Evolutionary conservation across 2,113 vertebrate genomes (phyloP).

Genomic region (Ranitomeya imitator): DNA sequence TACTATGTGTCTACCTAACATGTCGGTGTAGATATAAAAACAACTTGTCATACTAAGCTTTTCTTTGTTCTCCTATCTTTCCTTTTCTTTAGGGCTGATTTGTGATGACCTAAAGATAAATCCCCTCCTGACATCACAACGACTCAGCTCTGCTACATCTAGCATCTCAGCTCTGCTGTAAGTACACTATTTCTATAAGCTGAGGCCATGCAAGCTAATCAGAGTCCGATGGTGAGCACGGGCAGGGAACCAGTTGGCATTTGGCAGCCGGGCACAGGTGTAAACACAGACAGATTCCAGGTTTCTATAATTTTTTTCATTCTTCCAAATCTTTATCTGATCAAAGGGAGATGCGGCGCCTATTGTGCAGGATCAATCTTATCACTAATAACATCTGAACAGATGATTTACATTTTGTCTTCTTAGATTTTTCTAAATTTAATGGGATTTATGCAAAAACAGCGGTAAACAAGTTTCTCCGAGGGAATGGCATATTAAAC

Average conservation of each 20-base stretch:
- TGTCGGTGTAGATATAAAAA: no score
- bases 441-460: conserved; percentile 31
- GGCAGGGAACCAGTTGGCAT: background rate
- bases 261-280: background rate
- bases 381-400: conserved; percentile 27
- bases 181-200: no score
- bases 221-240: background rate
- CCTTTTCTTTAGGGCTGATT: background rate
- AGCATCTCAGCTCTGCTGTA: background rate
- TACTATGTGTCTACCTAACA: no score
- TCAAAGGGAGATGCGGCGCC: background rate
- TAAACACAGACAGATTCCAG: background rate
- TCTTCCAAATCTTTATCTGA: background rate
- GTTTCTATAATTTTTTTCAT: background rate
- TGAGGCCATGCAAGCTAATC: background rate
- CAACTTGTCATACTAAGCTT: background rate
- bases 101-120: background rate
- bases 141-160: background rate
- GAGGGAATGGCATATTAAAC: conserved; percentile 21
- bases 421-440: background rate
- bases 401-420: conserved; percentile 32
- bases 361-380: conserved; percentile 2
- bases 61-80: background rate
- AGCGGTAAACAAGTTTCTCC: conserved; percentile 19
- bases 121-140: background rate